These are phyloP conservation scores for Phymastichus coffea DNA, from an alignment of 1,140 invertebrate species.

Conservation along the genomic window DNA sequence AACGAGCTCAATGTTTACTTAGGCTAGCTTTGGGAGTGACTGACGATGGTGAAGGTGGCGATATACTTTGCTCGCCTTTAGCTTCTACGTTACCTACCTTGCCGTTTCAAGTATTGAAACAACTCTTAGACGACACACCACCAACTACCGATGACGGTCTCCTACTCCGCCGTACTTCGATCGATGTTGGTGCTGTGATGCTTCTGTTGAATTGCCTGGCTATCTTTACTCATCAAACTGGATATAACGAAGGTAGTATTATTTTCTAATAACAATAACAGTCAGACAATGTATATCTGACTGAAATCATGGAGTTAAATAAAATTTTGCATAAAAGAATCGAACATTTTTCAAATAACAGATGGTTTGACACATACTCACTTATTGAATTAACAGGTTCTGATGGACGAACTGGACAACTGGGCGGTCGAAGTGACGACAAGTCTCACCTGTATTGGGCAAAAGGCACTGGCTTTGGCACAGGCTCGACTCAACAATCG, in stretches of 20 bases:
- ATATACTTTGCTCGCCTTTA: slow-evolving; percentile 74
- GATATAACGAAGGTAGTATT: slow-evolving; percentile 37
- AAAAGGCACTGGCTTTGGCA: slow-evolving; percentile 92
- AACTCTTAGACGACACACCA: slow-evolving; percentile 76
- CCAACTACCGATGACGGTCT: slow-evolving; percentile 80
- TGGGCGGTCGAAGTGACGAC: slow-evolving; percentile 60
- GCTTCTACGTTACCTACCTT: slow-evolving; percentile 78
- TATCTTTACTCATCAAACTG: slow-evolving; percentile 82
- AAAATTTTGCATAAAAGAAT: no score
- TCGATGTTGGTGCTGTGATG: slow-evolving; percentile 81
- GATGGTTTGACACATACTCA: no score
- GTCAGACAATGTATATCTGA: not conserved
- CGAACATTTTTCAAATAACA: no score
- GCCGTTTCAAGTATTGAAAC: slow-evolving; percentile 83
- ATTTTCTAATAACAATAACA: not conserved
- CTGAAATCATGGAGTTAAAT: not conserved
- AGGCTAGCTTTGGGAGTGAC: slow-evolving; percentile 84
- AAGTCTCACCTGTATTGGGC: slow-evolving; percentile 92
- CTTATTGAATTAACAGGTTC: slow-evolving; percentile 15
- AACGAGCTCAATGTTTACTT: slow-evolving; percentile 81
- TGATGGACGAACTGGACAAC: slow-evolving; percentile 34
- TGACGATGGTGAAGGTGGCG: slow-evolving; percentile 86
- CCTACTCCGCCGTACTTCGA: slow-evolving; percentile 73
- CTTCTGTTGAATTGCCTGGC: slow-evolving; percentile 83
- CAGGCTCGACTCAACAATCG: slow-evolving; percentile 89